Conservation (phyloP, 2,113 vertebrate genomes). For the Petrocephalus zakoni region DNA sequence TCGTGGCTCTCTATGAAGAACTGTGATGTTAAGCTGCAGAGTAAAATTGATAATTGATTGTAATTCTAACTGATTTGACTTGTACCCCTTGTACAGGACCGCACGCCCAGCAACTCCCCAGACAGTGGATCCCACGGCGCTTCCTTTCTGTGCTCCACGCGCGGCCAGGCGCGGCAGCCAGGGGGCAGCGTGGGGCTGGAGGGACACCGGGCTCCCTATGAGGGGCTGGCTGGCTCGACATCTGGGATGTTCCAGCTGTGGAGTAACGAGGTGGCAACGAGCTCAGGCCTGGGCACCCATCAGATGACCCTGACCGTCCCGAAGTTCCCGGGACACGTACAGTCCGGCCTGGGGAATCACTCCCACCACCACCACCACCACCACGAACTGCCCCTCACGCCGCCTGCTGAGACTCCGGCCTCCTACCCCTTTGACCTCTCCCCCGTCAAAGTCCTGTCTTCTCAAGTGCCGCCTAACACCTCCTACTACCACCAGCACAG, state of each 20-base stretch:
- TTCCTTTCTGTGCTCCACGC: conserved; percentile 68
- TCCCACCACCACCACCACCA: conserved; percentile 58
- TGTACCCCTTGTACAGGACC: conserved; percentile 50
- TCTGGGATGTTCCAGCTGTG: conserved; percentile 76
- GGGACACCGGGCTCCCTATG: conserved; percentile 62
- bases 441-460: conserved; percentile 68
- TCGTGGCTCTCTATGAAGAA: neutral
- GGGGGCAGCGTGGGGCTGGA: conserved; percentile 51
- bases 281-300: conserved; percentile 59
- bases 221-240: conserved; percentile 57
- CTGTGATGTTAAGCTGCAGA: neutral
- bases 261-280: conserved; percentile 68
- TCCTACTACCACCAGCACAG: conserved; percentile 69
- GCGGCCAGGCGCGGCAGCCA: conserved; percentile 66
- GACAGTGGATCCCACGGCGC: conserved; percentile 59
- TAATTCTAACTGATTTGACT: neutral
- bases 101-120: conserved; percentile 68
- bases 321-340: conserved; percentile 68
- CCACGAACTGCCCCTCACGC: conserved; percentile 74
- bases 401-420: conserved; percentile 66
- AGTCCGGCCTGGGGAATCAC: conserved; percentile 54
- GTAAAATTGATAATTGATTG: neutral
- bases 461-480: conserved; percentile 51
- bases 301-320: conserved; percentile 70
- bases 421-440: conserved; percentile 76